Evolutionary conservation across 1,140 invertebrate species (phyloP).

Genomic region (Megalopta genalis): DNA sequence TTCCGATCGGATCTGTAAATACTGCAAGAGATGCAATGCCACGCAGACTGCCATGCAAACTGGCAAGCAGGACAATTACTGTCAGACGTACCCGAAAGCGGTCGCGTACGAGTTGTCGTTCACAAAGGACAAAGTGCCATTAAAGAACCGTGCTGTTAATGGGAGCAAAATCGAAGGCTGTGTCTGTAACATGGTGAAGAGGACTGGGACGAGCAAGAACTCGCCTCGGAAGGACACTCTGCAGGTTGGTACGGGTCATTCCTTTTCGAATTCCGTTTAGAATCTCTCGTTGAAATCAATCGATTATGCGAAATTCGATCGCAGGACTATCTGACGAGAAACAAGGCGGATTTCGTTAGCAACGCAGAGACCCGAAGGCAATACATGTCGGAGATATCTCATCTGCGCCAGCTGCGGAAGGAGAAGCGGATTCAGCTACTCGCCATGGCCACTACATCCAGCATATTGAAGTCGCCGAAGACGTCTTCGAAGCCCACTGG

Average conservation of each 20-base stretch:
- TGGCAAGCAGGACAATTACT: slow-evolving; percentile 64
- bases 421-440: slow-evolving; percentile 73
- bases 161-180: slow-evolving; percentile 53
- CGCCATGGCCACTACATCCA: slow-evolving; percentile 70
- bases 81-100: slow-evolving; percentile 70
- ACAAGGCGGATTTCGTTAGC: slow-evolving; percentile 76
- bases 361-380: slow-evolving; percentile 76
- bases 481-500: slow-evolving; percentile 60
- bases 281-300: too few relatives aligned
- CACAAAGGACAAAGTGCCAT: slow-evolving; percentile 55
- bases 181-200: slow-evolving; percentile 59
- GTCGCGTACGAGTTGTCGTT: slow-evolving; percentile 77
- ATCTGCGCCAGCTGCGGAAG: slow-evolving; percentile 73
- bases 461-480: slow-evolving; percentile 59
- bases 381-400: slow-evolving; percentile 75
- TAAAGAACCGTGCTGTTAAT: slow-evolving; percentile 34
- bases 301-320: slow-evolving; percentile 15
- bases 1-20: slow-evolving; percentile 57
- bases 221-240: slow-evolving; percentile 59
- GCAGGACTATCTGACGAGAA: slow-evolving; percentile 75
- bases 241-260: slow-evolving; percentile 55
- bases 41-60: slow-evolving; percentile 59
- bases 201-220: slow-evolving; percentile 30
- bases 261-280: too few relatives aligned
- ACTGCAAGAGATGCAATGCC: slow-evolving; percentile 70